Conservation (phyloP, 1,140 invertebrate genomes). For the Cotesia vestalis region DNA sequence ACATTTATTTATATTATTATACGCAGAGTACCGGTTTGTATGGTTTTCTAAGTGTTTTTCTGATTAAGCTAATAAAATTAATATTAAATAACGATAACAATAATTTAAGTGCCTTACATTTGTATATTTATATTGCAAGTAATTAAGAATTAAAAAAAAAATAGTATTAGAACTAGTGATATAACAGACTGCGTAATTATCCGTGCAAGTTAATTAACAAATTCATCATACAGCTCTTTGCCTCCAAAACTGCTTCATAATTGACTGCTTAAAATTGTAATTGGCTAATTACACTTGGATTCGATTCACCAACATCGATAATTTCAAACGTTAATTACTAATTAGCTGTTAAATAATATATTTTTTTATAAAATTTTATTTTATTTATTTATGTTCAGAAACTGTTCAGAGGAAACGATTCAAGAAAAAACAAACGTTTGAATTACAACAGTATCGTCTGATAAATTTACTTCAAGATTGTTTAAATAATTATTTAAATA, state of each 20-base stretch:
- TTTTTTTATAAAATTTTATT: constrained; percentile 35
- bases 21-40: not conserved
- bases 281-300: constrained; percentile 13
- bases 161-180: not conserved
- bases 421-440: constrained; percentile 55
- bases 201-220: constrained; percentile 28
- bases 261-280: constrained; percentile 23
- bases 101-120: constrained; percentile 22
- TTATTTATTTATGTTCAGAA: constrained; percentile 52
- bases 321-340: constrained; percentile 14
- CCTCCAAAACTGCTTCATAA: constrained; percentile 33
- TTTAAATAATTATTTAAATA: no score
- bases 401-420: constrained; percentile 56
- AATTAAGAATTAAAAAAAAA: not conserved
- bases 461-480: no score
- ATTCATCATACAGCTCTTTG: constrained; percentile 30
- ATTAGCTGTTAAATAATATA: constrained; percentile 30
- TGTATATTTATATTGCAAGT: constrained; percentile 6
- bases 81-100: not conserved
- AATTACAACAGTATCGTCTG: constrained; percentile 18
- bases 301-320: not conserved
- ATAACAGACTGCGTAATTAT: constrained; percentile 14
- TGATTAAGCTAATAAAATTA: not conserved
- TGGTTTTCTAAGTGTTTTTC: not conserved
- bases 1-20: no score